phyloP scores from a whole-genome alignment of 2,797 vertebrate genomes.

The Lepilemur ruficaudatus region DNA sequence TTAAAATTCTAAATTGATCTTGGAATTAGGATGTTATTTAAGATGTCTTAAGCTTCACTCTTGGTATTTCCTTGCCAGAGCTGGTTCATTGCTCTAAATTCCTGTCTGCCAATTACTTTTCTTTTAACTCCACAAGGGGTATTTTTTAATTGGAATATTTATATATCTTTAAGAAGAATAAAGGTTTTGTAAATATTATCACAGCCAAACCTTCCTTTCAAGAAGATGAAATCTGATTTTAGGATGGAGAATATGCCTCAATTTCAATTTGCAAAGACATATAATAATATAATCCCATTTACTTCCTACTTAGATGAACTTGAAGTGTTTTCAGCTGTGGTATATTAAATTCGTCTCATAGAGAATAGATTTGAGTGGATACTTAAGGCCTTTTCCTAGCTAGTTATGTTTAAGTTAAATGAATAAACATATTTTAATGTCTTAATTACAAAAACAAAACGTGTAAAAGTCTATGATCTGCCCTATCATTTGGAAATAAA shows the following conservation, averaged over 20 bases:
- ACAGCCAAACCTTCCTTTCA: slow-evolving; percentile 78
- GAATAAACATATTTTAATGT: slow-evolving; percentile 78
- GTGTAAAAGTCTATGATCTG: slow-evolving; percentile 67
- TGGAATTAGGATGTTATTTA: slow-evolving; percentile 64
- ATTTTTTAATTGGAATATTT: slow-evolving; percentile 74
- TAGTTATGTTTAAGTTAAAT: slow-evolving; percentile 77
- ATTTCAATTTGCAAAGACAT: slow-evolving; percentile 78
- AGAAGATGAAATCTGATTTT: slow-evolving; percentile 83
- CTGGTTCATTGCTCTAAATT: slow-evolving; percentile 61
- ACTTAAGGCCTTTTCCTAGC: slow-evolving; percentile 75
- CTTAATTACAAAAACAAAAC: slow-evolving; percentile 80
- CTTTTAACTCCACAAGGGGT: slow-evolving; percentile 71
- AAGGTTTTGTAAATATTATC: slow-evolving; percentile 79
- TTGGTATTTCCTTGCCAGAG: slow-evolving; percentile 61
- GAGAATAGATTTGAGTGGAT: slow-evolving; percentile 75
- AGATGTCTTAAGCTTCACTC: slow-evolving; percentile 64
- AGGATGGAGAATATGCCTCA: slow-evolving; percentile 78
- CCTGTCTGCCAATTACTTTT: slow-evolving; percentile 75
- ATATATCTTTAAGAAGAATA: slow-evolving; percentile 73
- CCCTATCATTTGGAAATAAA: slow-evolving; percentile 67
- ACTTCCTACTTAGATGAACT: slow-evolving; percentile 83
- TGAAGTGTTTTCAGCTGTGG: slow-evolving; percentile 85
- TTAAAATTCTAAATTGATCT: slow-evolving; percentile 72
- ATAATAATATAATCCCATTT: slow-evolving; percentile 84
- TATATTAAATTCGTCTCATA: slow-evolving; percentile 75